phyloP scores from a whole-genome alignment of 2,797 vertebrate genomes.

The Aplochiton taeniatus region DNA sequence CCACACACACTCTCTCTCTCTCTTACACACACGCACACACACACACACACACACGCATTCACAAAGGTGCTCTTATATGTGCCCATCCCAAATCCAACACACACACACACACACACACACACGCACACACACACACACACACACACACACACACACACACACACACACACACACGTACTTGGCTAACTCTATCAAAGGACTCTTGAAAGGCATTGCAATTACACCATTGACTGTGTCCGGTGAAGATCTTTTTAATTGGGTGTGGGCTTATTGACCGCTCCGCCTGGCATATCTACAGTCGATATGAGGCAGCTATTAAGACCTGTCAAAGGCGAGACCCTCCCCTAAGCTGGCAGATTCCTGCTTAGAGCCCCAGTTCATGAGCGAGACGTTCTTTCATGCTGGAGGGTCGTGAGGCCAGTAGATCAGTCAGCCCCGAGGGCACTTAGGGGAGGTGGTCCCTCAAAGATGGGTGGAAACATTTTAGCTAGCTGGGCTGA shows the following conservation, averaged over 20 bases:
- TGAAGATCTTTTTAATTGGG: slow-evolving; percentile 64
- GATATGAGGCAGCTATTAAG: slow-evolving; percentile 32
- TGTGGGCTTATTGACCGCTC: slow-evolving; percentile 65
- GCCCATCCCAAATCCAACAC: neutral
- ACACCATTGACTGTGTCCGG: slow-evolving; percentile 37
- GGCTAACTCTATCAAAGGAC: slow-evolving; percentile 47
- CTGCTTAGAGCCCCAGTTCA: slow-evolving; percentile 48
- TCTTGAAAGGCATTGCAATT: slow-evolving; percentile 48
- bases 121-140: neutral
- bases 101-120: neutral
- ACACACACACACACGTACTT: slow-evolving; percentile 16
- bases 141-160: neutral
- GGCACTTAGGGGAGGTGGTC: neutral
- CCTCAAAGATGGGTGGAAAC: neutral
- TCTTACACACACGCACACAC: neutral
- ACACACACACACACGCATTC: neutral
- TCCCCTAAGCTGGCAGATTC: slow-evolving; percentile 32
- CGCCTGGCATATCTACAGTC: slow-evolving; percentile 44
- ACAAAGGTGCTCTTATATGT: no score
- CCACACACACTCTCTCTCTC: no score
- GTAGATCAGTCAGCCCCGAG: no score
- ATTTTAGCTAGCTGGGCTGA: no score
- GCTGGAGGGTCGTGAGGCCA: slow-evolving; percentile 2
- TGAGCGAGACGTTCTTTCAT: slow-evolving; percentile 25
- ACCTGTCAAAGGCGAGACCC: slow-evolving; percentile 47